Evolutionary conservation across 2,888 invertebrate genomes (phyloP).

Genomic region (Phrixothrix hirtus): DNA sequence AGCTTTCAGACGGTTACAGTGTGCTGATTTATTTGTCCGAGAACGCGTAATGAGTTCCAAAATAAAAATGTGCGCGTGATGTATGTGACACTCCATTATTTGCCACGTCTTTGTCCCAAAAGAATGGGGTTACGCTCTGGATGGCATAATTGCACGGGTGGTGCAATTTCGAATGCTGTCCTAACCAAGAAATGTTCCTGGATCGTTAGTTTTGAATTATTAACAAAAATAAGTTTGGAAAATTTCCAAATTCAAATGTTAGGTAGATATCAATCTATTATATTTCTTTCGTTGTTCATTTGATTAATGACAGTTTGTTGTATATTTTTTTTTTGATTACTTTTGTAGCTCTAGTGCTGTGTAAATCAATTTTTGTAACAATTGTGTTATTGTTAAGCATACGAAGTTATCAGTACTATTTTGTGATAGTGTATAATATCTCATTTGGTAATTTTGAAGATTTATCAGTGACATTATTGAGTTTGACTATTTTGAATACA

Average conservation of each 20-base stretch:
- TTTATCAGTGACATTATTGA: no score
- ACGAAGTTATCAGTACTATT: no score
- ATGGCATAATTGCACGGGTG: constrained; percentile 28
- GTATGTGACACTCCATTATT: constrained; percentile 38
- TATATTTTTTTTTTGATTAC: no score
- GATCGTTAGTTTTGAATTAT: constrained; percentile 31
- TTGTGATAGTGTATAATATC: no score
- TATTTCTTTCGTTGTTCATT: not conserved
- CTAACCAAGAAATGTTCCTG: constrained; percentile 25
- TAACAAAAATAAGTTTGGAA: constrained; percentile 21
- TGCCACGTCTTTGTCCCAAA: constrained; percentile 34
- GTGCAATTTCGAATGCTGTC: constrained; percentile 23
- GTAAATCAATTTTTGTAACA: no score
- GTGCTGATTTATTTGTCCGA: constrained; percentile 36
- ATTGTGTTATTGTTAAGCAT: no score
- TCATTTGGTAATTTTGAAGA: no score
- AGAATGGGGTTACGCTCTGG: constrained; percentile 31
- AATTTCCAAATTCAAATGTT: constrained; percentile 16
- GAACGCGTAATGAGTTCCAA: constrained; percentile 38
- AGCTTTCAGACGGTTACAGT: constrained; percentile 27
- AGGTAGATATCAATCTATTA: not conserved
- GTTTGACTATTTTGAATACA: no score
- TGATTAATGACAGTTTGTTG: no score
- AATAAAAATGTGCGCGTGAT: constrained; percentile 37
- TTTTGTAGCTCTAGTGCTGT: no score